These are phyloP conservation scores for Argopecten irradians DNA, from an alignment of 1,140 invertebrate species.

Conservation along the genomic window DNA sequence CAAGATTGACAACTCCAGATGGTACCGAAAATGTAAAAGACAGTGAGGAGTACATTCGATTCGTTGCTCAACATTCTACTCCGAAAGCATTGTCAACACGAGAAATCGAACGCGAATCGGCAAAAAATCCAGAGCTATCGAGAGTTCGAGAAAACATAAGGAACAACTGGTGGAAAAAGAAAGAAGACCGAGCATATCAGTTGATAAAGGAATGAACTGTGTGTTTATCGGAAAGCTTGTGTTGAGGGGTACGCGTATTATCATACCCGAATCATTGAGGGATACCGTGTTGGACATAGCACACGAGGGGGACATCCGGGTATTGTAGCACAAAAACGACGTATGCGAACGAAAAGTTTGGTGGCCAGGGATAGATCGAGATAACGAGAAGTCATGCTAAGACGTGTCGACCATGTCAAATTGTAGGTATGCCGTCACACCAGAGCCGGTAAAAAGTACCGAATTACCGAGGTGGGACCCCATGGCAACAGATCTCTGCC, in stretches of 20 bases:
- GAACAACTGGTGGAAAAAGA: slow-evolving; percentile 3
- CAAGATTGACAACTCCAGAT: too few relatives aligned
- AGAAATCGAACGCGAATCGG: slow-evolving; percentile 41
- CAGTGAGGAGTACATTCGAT: slow-evolving; percentile 30
- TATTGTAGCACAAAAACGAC: slow-evolving; percentile 50
- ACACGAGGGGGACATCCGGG: slow-evolving; percentile 52
- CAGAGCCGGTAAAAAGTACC: slow-evolving; percentile 41
- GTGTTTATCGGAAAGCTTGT: slow-evolving; percentile 52
- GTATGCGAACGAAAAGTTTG: slow-evolving; percentile 53
- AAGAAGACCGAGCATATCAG: slow-evolving; percentile 36
- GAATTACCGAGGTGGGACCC: slow-evolving; percentile 35
- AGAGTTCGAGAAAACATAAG: slow-evolving; percentile 31
- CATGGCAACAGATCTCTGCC: slow-evolving; percentile 50
- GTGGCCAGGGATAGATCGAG: slow-evolving; percentile 56
- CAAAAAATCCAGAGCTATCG: slow-evolving; percentile 35
- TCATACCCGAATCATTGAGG: slow-evolving; percentile 34
- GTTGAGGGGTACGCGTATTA: slow-evolving; percentile 46
- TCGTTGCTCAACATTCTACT: not conserved
- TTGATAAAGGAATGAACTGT: slow-evolving; percentile 45
- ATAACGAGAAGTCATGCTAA: slow-evolving; percentile 43
- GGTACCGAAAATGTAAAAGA: too few relatives aligned
- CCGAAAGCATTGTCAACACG: slow-evolving; percentile 34
- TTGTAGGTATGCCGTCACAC: slow-evolving; percentile 26
- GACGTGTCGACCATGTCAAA: slow-evolving; percentile 50
- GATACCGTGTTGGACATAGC: slow-evolving; percentile 44